Evolutionary conservation across 2,888 invertebrate species (phyloP), one percentile per base, ranked within the genome.

Genomic region (Hypselothyrea guttata): DNA sequence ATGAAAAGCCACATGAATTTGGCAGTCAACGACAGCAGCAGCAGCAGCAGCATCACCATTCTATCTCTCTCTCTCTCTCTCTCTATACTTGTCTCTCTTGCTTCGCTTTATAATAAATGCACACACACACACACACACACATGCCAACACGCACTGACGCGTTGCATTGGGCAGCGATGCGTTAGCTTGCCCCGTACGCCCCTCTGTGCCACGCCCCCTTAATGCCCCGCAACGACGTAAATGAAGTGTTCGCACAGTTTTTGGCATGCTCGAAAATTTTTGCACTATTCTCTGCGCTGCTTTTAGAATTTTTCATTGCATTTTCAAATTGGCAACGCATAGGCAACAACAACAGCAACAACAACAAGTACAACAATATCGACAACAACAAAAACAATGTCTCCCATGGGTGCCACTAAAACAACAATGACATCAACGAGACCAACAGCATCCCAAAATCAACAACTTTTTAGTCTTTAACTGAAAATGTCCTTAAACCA

Each of bases 1-100:
- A 84, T 78, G 78, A 77, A 82, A 84, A 71, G 83, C 83, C 83
- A 70, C 75, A 77, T 68, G 83, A 71, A 82, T 77, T 84, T 77
- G 83, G 64, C 75, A 77, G 66, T 69, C 75, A 78, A 62, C 81
- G 71, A 78, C 75, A 71, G 67, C 63, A 62, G 51, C 54, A 41
- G 51, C 53, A 31, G 47, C 37, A 38, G 15, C 15, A 7, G 12
- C 8, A 16, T 7, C 15, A 34, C 7, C 13, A 1, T 31, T 11
- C 16, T n/a, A 27, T 15, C 44, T 27, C 22, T n/a, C 34, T 7
- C 12, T 5, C 15, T 7, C 37, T 18, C 4, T 0, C 13, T 11
- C 22, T 1, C 47, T 22, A 22, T 22, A 22, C 22, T 22, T 22
- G 2, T 34, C 22, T 44, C 41, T 42, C 28, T 41, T 11, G 18